A percentile compares a stretch with the other conserved stretches of the same genome.
phyloP scores from a whole-genome alignment of 2,113 vertebrate genomes.

The Lophotis ruficrista region DNA sequence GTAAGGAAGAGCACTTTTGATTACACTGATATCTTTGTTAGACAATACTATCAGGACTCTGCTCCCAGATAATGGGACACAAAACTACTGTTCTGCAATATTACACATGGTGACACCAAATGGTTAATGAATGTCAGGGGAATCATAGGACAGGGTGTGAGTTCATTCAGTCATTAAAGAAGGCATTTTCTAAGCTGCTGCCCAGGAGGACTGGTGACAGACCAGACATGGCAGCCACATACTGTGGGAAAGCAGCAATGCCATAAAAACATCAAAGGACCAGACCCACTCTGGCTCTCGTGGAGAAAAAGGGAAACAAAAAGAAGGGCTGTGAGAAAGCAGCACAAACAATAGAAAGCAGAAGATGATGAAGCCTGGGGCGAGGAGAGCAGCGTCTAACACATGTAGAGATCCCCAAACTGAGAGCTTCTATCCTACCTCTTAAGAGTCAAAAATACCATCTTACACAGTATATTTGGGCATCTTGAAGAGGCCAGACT shows the following conservation, averaged over 20 bases:
- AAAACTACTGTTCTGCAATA: background rate
- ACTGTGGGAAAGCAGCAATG: background rate
- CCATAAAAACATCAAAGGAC: slow-evolving; percentile 3
- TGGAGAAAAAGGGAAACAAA: background rate
- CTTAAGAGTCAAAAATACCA: background rate
- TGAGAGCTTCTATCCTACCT: background rate
- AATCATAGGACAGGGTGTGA: background rate
- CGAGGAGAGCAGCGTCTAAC: background rate
- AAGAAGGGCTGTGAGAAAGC: background rate
- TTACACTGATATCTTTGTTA: background rate
- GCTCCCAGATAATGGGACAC: background rate
- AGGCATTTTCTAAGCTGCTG: background rate
- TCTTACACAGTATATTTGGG: background rate
- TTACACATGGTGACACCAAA: background rate
- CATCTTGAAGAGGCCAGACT: background rate
- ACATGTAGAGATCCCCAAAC: background rate
- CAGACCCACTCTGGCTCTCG: background rate
- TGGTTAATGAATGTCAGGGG: background rate
- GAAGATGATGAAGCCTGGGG: background rate
- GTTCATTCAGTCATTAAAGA: background rate
- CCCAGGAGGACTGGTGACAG: background rate
- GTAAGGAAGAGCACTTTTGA: background rate
- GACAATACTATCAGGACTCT: background rate
- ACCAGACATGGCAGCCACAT: background rate
- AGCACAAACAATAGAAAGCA: background rate